Conservation (phyloP, 2,888 invertebrate species). For the Eucriotettix oculatus region DNA sequence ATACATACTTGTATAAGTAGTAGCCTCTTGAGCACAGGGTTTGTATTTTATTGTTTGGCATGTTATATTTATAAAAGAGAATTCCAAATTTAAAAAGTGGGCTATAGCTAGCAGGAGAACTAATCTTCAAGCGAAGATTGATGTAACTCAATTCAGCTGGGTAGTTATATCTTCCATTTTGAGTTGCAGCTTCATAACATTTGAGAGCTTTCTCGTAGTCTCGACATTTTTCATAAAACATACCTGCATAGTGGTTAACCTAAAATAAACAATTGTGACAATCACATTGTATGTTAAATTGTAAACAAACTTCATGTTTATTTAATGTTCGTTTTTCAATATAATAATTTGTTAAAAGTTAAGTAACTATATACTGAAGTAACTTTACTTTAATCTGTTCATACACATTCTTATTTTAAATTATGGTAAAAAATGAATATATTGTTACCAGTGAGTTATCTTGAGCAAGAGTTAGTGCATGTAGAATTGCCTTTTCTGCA, state of each 20-base stretch:
- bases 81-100: background rate
- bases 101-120: background rate
- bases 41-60: background rate
- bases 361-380: too few relatives aligned
- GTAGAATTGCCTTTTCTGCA: conserved; percentile 3
- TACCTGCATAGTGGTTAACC: conserved; percentile 9
- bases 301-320: too few relatives aligned
- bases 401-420: background rate
- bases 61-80: conserved; percentile 1
- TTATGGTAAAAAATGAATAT: background rate
- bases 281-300: background rate
- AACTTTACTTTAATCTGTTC: too few relatives aligned
- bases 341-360: too few relatives aligned
- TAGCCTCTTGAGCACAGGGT: conserved; percentile 1
- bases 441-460: background rate
- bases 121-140: conserved; percentile 1
- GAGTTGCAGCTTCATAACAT: conserved; percentile 1
- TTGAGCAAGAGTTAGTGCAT: conserved; percentile 4
- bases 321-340: too few relatives aligned
- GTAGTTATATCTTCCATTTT: background rate
- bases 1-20: conserved; percentile 4
- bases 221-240: conserved; percentile 3
- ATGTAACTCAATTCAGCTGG: conserved; percentile 6
- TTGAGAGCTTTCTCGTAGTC: conserved; percentile 1
- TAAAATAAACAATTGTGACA: background rate